phyloP scores from a whole-genome alignment of 2,797 vertebrate species.

The Crax fasciolata region DNA sequence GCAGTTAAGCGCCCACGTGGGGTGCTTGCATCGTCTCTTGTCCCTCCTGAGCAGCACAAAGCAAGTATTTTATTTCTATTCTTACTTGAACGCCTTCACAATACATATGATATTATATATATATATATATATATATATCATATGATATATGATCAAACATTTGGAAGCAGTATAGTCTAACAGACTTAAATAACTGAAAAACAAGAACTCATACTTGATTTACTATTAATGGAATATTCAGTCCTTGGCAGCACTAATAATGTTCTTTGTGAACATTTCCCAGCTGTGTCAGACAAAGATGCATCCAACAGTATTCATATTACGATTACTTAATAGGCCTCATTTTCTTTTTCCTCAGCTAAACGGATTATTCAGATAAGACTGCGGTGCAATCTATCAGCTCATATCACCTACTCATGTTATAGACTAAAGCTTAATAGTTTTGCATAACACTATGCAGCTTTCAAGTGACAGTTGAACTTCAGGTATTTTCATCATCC shows the following conservation, averaged over 20 bases:
- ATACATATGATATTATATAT: not conserved
- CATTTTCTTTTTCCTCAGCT: not conserved
- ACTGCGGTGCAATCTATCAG: not conserved
- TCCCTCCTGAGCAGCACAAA: not conserved
- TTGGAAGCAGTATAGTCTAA: not conserved
- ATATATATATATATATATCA: too few relatives aligned
- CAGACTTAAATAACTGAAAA: not conserved
- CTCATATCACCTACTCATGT: not conserved
- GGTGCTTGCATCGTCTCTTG: not conserved
- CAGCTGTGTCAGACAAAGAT: conserved; percentile 15
- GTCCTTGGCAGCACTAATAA: conserved; percentile 2
- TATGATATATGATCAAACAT: not conserved
- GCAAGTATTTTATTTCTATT: not conserved
- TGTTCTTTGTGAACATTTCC: not conserved
- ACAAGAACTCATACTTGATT: conserved; percentile 8
- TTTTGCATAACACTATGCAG: not conserved
- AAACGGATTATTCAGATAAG: not conserved
- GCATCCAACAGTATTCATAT: not conserved
- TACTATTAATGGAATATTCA: conserved; percentile 15
- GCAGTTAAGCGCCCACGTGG: not conserved
- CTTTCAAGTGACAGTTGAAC: not conserved
- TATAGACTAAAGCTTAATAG: not conserved
- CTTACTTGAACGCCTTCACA: not conserved
- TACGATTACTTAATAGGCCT: not conserved
- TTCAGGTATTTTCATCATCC: not conserved